phyloP scores from a whole-genome alignment of 23 tunicate genomes.

The Halocynthia roretzi region DNA sequence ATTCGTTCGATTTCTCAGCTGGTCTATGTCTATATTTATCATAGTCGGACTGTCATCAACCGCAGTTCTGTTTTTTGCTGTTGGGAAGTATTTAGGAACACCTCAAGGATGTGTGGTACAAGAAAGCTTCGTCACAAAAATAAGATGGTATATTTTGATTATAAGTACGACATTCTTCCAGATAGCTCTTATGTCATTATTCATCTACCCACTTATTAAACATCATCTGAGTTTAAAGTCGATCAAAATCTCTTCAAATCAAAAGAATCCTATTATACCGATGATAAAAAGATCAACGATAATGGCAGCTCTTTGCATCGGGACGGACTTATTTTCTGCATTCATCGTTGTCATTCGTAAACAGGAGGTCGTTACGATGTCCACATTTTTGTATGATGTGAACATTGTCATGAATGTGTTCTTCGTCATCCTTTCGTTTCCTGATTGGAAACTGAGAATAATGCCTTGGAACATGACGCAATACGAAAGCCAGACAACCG shows the following conservation, averaged over 20 bases:
- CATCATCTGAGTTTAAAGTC: conserved; percentile 3
- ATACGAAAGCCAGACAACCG: neutral
- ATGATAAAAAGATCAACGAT: conserved; percentile 14
- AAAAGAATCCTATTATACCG: conserved; percentile 9
- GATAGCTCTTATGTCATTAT: conserved; percentile 7
- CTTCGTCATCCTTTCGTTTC: conserved; percentile 15
- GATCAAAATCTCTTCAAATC: neutral
- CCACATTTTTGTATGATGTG: conserved; percentile 21
- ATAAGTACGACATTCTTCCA: conserved; percentile 18
- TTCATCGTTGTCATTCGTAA: neutral
- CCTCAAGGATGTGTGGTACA: conserved; percentile 11
- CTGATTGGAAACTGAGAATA: conserved; percentile 21
- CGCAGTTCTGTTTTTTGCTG: conserved; percentile 15
- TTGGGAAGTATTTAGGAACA: conserved; percentile 9
- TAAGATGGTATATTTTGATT: conserved; percentile 16
- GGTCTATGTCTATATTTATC: conserved; percentile 17
- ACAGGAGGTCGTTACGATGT: conserved; percentile 14
- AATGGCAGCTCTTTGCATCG: neutral
- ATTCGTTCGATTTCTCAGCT: conserved; percentile 16
- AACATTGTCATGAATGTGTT: conserved; percentile 18
- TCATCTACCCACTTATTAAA: conserved; percentile 17
- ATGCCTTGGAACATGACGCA: conserved; percentile 14
- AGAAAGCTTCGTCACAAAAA: conserved; percentile 1
- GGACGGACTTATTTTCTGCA: conserved; percentile 4
- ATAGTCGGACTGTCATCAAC: conserved; percentile 3